Conservation (phyloP, 2,888 invertebrate genomes). For the Griposia aprilina region DNA sequence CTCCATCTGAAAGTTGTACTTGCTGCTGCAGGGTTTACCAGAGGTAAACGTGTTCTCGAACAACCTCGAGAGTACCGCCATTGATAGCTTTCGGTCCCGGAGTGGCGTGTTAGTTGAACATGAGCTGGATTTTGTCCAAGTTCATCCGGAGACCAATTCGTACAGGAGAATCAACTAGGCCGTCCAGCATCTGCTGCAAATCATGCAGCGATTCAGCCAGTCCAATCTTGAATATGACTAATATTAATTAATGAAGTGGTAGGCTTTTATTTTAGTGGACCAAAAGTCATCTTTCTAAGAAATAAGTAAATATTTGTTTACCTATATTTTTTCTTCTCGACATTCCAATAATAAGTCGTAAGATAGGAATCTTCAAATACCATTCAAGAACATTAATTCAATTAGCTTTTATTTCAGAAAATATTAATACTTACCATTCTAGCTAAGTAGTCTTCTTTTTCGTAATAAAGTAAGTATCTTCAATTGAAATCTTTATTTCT, state of each 20-base stretch:
- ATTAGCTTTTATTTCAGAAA: neutral
- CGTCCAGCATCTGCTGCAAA: too few relatives aligned
- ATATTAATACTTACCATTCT: neutral
- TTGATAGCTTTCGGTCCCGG: too few relatives aligned
- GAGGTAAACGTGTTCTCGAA: too few relatives aligned
- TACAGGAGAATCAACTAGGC: too few relatives aligned
- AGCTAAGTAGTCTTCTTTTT: neutral
- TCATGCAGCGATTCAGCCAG: too few relatives aligned
- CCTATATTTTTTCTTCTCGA: neutral
- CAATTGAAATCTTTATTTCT: constrained; percentile 19
- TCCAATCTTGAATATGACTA: too few relatives aligned
- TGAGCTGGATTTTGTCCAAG: too few relatives aligned
- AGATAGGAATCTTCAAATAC: neutral
- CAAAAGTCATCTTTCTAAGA: neutral
- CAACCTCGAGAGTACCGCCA: too few relatives aligned
- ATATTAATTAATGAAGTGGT: neutral
- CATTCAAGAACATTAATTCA: neutral
- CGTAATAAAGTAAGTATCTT: constrained; percentile 14
- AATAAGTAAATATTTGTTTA: neutral
- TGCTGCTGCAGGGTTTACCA: too few relatives aligned
- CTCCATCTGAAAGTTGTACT: too few relatives aligned
- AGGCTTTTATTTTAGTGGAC: neutral
- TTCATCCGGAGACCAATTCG: too few relatives aligned
- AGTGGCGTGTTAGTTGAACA: too few relatives aligned
- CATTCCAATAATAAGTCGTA: neutral